Percentiles rank a stretch among this genome's conserved stretches.
phyloP scores from a whole-genome alignment of 1,140 invertebrate genomes.

The Drosophila lowei region DNA sequence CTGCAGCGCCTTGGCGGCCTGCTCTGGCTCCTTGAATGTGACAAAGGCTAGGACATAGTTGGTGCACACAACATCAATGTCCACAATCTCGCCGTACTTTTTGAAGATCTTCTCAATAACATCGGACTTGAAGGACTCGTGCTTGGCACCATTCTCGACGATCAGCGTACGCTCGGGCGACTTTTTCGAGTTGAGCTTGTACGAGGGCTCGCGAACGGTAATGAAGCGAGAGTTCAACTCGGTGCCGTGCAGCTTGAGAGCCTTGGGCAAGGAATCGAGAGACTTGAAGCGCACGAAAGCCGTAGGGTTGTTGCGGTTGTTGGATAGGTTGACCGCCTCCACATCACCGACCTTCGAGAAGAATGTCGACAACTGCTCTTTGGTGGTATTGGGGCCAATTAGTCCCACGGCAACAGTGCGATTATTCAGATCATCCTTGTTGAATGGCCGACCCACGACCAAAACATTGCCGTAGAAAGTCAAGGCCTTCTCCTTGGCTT shows the following conservation, averaged over 20 bases:
- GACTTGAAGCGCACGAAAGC: constrained; percentile 49
- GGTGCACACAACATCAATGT: constrained; percentile 52
- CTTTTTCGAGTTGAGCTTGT: constrained; percentile 4
- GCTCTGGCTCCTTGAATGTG: constrained; percentile 44
- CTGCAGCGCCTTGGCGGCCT: constrained; percentile 44
- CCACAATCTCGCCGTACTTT: constrained; percentile 54
- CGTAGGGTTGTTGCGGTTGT: constrained; percentile 25
- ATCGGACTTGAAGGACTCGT: constrained; percentile 31
- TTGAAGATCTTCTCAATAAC: constrained; percentile 56
- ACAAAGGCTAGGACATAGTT: constrained; percentile 51
- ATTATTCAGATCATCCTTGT: constrained; percentile 1
- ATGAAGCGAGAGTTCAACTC: constrained; percentile 56
- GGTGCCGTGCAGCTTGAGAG: constrained; percentile 53
- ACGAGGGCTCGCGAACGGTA: constrained; percentile 25
- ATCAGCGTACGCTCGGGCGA: constrained; percentile 35
- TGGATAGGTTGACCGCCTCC: constrained; percentile 28
- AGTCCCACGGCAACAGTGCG: constrained; percentile 50
- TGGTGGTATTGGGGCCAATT: constrained; percentile 37
- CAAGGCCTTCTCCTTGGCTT: constrained; percentile 49
- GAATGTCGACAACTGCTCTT: constrained; percentile 30
- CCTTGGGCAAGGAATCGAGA: constrained; percentile 12
- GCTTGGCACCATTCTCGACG: constrained; percentile 42
- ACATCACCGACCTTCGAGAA: constrained; percentile 58
- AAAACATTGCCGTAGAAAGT: constrained; percentile 33
- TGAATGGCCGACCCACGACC: neutral